Evolutionary conservation across 2,113 vertebrate species (phyloP).

Genomic region (Engraulis encrasicolus): DNA sequence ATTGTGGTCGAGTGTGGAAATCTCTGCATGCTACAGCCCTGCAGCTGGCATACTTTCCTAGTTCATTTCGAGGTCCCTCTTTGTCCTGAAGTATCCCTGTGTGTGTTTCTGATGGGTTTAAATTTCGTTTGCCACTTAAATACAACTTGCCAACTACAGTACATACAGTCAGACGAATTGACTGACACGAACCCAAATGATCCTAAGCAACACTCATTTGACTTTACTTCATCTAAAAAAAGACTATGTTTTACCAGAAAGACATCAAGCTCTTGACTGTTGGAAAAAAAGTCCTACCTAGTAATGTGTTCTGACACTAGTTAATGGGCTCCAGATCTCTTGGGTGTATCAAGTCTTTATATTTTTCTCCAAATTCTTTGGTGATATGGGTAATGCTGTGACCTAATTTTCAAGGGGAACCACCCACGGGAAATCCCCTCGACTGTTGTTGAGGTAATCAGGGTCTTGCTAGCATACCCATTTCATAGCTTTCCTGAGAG

Average conservation of each 20-base stretch:
- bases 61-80: slow-evolving; percentile 63
- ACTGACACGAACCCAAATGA: slow-evolving; percentile 10
- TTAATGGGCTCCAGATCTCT: slow-evolving; percentile 67
- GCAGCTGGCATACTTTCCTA: slow-evolving; percentile 51
- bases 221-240: no score
- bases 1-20: slow-evolving; percentile 69
- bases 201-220: neutral
- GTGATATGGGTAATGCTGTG: slow-evolving; percentile 65
- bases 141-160: slow-evolving; percentile 43
- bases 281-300: no score
- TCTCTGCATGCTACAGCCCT: slow-evolving; percentile 53
- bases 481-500: slow-evolving; percentile 34
- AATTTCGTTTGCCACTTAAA: slow-evolving; percentile 46
- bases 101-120: slow-evolving; percentile 44
- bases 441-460: slow-evolving; percentile 54
- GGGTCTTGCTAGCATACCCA: slow-evolving; percentile 51
- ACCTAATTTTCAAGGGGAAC: slow-evolving; percentile 74
- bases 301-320: slow-evolving; percentile 54
- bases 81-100: slow-evolving; percentile 58
- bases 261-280: no score
- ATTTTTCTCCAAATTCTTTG: slow-evolving; percentile 61
- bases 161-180: slow-evolving; percentile 56
- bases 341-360: slow-evolving; percentile 60
- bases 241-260: no score
- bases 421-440: slow-evolving; percentile 75